A percentile compares a stretch with the other conserved stretches of the same genome.
phyloP scores from a whole-genome alignment of 2,113 vertebrate genomes.

The Gopherus flavomarginatus region DNA sequence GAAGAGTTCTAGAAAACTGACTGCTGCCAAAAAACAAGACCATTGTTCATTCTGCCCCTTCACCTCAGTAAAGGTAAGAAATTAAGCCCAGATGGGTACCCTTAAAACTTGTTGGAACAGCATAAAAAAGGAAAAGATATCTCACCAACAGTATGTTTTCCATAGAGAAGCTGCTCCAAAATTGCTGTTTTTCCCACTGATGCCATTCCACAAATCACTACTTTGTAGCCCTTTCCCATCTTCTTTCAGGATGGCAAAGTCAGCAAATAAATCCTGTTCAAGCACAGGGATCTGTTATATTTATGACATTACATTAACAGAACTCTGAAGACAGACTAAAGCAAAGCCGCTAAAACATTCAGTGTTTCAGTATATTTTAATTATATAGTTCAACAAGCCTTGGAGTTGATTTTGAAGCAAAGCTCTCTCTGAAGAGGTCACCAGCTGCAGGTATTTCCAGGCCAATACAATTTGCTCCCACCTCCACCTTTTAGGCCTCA shows the following conservation, averaged over 20 bases:
- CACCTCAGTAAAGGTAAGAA: neutral
- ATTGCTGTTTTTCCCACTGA: slow-evolving; percentile 95
- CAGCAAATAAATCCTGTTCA: neutral
- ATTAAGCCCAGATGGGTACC: neutral
- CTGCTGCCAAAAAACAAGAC: neutral
- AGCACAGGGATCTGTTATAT: neutral
- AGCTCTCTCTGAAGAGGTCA: slow-evolving; percentile 11
- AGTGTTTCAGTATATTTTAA: neutral
- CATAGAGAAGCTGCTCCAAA: slow-evolving; percentile 93
- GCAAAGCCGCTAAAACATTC: neutral
- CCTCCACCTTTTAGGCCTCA: slow-evolving; percentile 21
- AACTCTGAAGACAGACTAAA: accelerated
- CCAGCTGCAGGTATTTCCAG: slow-evolving; percentile 37
- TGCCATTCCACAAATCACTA: slow-evolving; percentile 92
- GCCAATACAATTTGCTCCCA: slow-evolving; percentile 46
- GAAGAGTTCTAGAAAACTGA: neutral
- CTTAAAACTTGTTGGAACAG: neutral
- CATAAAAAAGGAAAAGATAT: neutral
- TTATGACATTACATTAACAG: accelerated
- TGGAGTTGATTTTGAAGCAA: neutral
- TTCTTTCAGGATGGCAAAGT: neutral
- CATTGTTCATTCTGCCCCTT: neutral
- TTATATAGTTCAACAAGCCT: neutral
- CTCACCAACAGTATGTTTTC: slow-evolving; percentile 89
- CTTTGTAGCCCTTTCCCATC: slow-evolving; percentile 96